Evolutionary conservation across 2,797 vertebrate species (phyloP).

Genomic region (Propithecus perrieri): DNA sequence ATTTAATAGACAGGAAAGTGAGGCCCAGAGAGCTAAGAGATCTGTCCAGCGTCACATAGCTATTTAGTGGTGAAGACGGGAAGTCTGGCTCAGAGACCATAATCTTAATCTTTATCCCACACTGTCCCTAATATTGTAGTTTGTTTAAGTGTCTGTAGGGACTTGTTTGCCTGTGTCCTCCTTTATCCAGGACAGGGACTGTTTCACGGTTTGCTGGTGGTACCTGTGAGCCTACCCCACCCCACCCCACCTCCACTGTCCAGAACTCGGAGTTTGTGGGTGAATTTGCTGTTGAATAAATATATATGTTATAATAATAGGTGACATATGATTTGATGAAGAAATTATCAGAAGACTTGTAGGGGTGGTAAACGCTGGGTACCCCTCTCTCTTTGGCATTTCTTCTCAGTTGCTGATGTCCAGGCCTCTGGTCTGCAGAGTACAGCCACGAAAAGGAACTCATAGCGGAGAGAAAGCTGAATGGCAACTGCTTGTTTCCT

Average conservation of each 20-base stretch:
- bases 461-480: background rate
- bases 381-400: background rate
- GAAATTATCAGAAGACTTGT: background rate
- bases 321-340: background rate
- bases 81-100: background rate
- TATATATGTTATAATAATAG: background rate
- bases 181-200: background rate
- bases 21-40: background rate
- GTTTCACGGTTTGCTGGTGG: background rate
- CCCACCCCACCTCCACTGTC: too few species aligned
- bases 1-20: background rate
- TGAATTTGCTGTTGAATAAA: background rate
- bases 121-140: background rate
- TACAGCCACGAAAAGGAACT: background rate
- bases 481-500: background rate
- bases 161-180: background rate
- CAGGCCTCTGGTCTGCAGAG: too few species aligned
- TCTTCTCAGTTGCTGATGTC: background rate
- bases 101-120: background rate
- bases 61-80: background rate
- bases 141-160: rapidly evolving
- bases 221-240: background rate
- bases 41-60: background rate
- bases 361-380: background rate
- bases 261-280: background rate